Evolutionary conservation across 2,888 invertebrate species (phyloP).

Genomic region (Yponomeuta malinellus): DNA sequence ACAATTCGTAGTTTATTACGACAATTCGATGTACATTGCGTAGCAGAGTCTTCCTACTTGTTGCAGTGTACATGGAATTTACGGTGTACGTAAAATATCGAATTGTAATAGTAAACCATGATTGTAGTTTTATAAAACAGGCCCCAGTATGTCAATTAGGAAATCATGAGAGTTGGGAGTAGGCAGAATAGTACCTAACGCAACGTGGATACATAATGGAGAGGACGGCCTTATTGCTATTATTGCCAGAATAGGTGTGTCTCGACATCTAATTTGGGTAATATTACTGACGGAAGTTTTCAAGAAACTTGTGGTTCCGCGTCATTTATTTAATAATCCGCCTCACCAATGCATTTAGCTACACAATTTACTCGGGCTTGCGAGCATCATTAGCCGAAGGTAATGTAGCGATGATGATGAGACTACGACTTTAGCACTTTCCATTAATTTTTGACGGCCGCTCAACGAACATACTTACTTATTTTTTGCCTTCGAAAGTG

Average conservation of each 20-base stretch:
- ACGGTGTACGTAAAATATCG: too few relatives aligned
- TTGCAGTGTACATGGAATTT: too few relatives aligned
- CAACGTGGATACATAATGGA: too few relatives aligned
- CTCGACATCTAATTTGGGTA: background rate
- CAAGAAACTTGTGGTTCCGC: conserved; percentile 6
- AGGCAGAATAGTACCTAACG: too few relatives aligned
- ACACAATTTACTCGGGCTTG: conserved; percentile 5
- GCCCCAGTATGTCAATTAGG: too few relatives aligned
- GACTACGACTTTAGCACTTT: conserved; percentile 1
- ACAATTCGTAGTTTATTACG: too few relatives aligned
- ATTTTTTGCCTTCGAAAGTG: background rate
- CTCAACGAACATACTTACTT: background rate
- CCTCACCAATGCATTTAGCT: background rate
- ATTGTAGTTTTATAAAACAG: too few relatives aligned
- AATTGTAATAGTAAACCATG: too few relatives aligned
- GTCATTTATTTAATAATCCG: conserved; percentile 11
- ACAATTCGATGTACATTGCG: too few relatives aligned
- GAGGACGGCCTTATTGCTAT: too few relatives aligned
- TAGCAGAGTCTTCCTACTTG: too few relatives aligned
- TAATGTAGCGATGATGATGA: conserved; percentile 5
- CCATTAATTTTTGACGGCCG: background rate
- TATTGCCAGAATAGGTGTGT: background rate
- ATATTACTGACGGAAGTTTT: background rate
- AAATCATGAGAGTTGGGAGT: too few relatives aligned
- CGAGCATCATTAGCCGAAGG: background rate